Evolutionary conservation across 2,797 vertebrate species (phyloP), one percentile per base, ranked within the genome.

Genomic region (Acanthurus leucopareius): DNA sequence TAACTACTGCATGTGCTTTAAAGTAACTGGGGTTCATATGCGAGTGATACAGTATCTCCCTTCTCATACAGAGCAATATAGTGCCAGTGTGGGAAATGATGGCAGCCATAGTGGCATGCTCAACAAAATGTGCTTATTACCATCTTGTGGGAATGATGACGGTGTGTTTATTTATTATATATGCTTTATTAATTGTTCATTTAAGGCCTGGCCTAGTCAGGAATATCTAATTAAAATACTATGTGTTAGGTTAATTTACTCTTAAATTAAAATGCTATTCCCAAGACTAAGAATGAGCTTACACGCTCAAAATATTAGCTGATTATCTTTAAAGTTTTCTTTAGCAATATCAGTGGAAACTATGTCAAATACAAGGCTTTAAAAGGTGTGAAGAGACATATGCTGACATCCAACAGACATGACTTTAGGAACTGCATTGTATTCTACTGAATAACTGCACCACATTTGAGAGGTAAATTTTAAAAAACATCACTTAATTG

Each of bases 391-490:
- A 42, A 10, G 10, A 42, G 40, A 42, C 40, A 42, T 10, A 42
- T 42, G 40, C 40, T 13, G 11, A 42, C 40, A 42, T 42, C 40
- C 3, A 5, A 42, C 40, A 42, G 40, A 10, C 10, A 2, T 42
- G 32, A 35, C 32, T 35, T 35, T 7, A 7, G 7, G 32, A 57
- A 52, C 13, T 19, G 6, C 17, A 25, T 16, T 61, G 17, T 35
- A 17, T 49, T 62, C 45, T 40, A 58, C 16, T 47, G 57, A 22
- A 14, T 35, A 58, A 44, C 22, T 70, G 52, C 75, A 57, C 25
- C 35, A 40, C 28, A 52, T 52, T 5, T 14, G 49, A 54, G 16
- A 60, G 49, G 17, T 20, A 11, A 32, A 40, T 51, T 32, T 32
- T 10, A 10, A 52, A 19, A 35, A 35, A 35, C 32, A 35, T 35